Evolutionary conservation across 2,113 vertebrate species (phyloP), one percentile per base, ranked within the genome.

Genomic region (Pelobates fuscus): DNA sequence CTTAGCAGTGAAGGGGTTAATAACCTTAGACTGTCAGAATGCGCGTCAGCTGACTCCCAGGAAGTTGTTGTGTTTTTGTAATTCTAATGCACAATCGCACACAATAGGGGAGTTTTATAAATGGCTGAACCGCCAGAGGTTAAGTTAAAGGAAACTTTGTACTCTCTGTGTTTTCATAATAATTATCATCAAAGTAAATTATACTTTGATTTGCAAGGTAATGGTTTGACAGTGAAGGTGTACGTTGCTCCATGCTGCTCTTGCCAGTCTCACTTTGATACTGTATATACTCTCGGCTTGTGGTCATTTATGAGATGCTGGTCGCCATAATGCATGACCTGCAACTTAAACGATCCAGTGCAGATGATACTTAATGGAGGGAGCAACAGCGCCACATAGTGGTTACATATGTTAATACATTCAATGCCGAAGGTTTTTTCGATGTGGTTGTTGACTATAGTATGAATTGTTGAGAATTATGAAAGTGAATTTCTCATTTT

Each of bases 171-270:
- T 21, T 55, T 41, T 62, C 1, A 0, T 71, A 52, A 71, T 71
- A 49, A 71, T 62, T 46, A 62, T 61, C 70, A 71, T 71, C 62
- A 71, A 29, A 29, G 25, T 12, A 52, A 52, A 27, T 24, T 18
- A 52, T 18, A 32, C 32, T 37, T 32, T 44, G 11, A 58, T 71
- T 37, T 49, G n/a, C 41, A 18, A 5, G 27, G 70, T n/a, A 49
- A 37, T 0, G 7, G 29, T 17, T 32, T 62, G 60, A n/a, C 60
- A 32, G 27, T 18, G 29, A 30, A 20, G 24, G 24, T 11, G 17
- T 5, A 55, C 21, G n/a, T 5, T 6, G 52, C 52, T 23, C n/a
- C 21, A 18, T 25, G 58, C 17, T 30, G 43, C 5, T 0, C 5
- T 37, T 32, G 70, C 62, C 70, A 52, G 17, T 62, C 70, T 32